Evolutionary conservation across 2,797 vertebrate species (phyloP).

Genomic region (Clarias laeviceps): DNA sequence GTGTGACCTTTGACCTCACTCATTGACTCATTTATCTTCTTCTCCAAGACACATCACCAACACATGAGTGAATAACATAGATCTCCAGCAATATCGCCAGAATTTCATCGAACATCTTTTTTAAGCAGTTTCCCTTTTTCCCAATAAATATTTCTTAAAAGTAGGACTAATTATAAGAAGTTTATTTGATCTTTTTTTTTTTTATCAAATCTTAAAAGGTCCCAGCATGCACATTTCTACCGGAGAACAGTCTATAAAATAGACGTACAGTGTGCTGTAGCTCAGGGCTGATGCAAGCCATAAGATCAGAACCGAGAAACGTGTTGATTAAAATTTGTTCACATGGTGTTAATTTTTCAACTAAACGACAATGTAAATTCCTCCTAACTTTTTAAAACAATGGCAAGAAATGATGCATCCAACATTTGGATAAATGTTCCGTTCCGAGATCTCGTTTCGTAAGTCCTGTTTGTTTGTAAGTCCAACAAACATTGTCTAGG

Average conservation of each 20-base stretch:
- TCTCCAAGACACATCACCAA: neutral
- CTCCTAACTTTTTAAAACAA: neutral
- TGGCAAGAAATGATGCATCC: neutral
- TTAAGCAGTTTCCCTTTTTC: neutral
- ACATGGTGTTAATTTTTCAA: neutral
- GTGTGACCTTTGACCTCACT: conserved; percentile 6
- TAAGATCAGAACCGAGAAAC: no score
- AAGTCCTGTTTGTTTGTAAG: no score
- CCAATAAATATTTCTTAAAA: neutral
- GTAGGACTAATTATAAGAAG: neutral
- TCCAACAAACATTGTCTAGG: no score
- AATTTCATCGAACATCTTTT: neutral
- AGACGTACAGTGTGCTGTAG: no score
- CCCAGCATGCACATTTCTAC: neutral
- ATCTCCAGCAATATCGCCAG: neutral
- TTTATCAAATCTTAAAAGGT: neutral
- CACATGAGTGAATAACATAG: neutral
- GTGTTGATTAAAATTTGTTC: no score
- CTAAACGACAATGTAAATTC: neutral
- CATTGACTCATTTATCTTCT: neutral
- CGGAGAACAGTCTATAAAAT: neutral
- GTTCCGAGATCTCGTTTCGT: no score
- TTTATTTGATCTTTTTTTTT: neutral
- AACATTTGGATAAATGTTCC: neutral
- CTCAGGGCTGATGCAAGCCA: no score